A percentile compares a stretch with the other conserved stretches of the same genome.
Evolutionary conservation across 2,888 invertebrate species (phyloP).

Genomic region (Papilio gigon): DNA sequence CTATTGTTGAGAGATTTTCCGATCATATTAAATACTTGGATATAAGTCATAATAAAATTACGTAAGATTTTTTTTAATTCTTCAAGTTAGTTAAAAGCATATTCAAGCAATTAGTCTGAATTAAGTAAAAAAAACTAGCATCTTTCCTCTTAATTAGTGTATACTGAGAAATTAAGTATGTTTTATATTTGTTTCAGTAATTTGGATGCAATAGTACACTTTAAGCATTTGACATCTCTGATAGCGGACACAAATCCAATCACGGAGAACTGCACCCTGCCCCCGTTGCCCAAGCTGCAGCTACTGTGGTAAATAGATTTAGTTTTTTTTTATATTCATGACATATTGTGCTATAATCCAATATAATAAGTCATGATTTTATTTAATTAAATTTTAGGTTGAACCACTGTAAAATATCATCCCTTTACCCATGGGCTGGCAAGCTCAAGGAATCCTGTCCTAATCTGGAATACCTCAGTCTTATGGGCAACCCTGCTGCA

Average conservation of each 20-base stretch:
- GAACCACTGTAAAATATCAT: conserved; percentile 84
- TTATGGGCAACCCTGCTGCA: conserved; percentile 93
- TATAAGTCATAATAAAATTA: conserved; percentile 87
- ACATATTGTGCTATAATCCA: neutral
- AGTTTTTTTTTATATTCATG: too few species aligned
- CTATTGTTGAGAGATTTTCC: conserved; percentile 84
- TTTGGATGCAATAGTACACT: conserved; percentile 87
- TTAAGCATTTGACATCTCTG: conserved; percentile 87
- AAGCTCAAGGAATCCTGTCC: conserved; percentile 87
- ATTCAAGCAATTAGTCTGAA: too few species aligned
- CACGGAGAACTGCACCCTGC: conserved; percentile 86
- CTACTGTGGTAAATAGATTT: conserved; percentile 85
- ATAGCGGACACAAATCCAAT: conserved; percentile 92
- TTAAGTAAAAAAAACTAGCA: too few species aligned
- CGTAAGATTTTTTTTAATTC: conserved; percentile 72
- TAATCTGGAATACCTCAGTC: conserved; percentile 87
- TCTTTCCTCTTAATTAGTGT: too few species aligned
- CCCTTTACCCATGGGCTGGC: conserved; percentile 87
- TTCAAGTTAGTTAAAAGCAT: too few species aligned
- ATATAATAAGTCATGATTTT: neutral
- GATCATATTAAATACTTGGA: conserved; percentile 85
- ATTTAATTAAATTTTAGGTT: conserved; percentile 70
- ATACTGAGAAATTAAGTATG: neutral
- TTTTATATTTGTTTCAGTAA: conserved; percentile 79
- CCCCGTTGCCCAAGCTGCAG: conserved; percentile 87